Percentiles rank a stretch among this genome's conserved stretches.
Evolutionary conservation across 2,797 vertebrate genomes (phyloP).

Genomic region (Kryptopterus vitreolus): DNA sequence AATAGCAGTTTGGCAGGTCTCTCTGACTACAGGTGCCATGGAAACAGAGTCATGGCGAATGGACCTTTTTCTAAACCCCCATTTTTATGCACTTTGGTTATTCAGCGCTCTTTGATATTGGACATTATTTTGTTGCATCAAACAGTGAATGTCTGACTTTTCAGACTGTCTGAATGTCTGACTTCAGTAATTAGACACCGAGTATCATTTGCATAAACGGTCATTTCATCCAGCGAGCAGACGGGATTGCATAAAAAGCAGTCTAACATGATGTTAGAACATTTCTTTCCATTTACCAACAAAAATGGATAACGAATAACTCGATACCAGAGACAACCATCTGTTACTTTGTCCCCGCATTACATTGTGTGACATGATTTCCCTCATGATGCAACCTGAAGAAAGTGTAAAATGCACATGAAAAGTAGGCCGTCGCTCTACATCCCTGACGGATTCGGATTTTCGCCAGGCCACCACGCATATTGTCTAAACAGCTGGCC

Average conservation of each 20-base stretch:
- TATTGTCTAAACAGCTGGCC: conserved; percentile 29
- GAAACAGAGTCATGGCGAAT: conserved; percentile 40
- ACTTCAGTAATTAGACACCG: background rate
- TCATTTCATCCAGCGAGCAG: background rate
- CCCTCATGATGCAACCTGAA: conserved; percentile 65
- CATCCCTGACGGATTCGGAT: conserved; percentile 30
- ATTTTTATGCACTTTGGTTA: conserved; percentile 1
- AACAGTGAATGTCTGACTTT: background rate
- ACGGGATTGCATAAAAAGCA: background rate
- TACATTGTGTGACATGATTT: conserved; percentile 27
- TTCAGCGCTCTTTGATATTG: conserved; percentile 21
- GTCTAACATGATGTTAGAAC: background rate
- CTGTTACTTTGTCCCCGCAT: background rate
- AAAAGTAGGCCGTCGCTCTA: conserved; percentile 40
- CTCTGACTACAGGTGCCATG: conserved; percentile 48
- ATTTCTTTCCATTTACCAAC: background rate
- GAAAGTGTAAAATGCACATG: conserved; percentile 58
- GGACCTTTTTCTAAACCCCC: background rate
- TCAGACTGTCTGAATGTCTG: no score
- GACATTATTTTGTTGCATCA: conserved; percentile 16
- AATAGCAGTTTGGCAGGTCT: conserved; percentile 32
- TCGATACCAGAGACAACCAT: background rate
- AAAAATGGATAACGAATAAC: background rate
- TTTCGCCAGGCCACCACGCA: background rate
- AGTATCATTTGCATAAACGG: background rate